Conservation (phyloP, 2,797 vertebrate genomes). For the Varecia variegata region DNA sequence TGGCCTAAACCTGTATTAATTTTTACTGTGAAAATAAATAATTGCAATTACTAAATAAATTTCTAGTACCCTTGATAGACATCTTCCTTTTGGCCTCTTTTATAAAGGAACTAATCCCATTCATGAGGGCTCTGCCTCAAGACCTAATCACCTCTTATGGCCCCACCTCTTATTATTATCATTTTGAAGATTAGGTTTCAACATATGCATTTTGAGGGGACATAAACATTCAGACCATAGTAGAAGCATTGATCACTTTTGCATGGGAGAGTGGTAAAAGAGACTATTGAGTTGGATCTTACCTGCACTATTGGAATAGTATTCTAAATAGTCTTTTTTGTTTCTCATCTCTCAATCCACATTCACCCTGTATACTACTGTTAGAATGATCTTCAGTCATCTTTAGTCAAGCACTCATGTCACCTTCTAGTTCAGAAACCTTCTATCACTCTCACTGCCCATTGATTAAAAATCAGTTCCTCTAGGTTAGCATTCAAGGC, state of each 20-base stretch:
- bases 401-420: neutral
- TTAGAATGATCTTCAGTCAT: neutral
- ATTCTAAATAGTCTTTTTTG: neutral
- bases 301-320: neutral
- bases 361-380: neutral
- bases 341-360: neutral
- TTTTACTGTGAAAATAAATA: neutral
- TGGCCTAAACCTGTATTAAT: neutral
- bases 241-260: neutral
- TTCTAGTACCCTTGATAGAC: neutral
- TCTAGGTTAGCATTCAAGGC: slow-evolving; percentile 6
- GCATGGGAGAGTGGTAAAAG: neutral
- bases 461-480: neutral
- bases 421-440: slow-evolving; percentile 9
- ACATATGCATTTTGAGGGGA: neutral
- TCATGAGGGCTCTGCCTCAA: neutral
- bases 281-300: neutral
- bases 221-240: neutral
- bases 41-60: neutral
- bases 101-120: neutral
- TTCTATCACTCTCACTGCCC: neutral
- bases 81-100: neutral
- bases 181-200: neutral
- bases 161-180: neutral
- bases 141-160: neutral